Base-by-base conservation (phyloP, 2,888 invertebrate genomes). In the Drosophila nr. perissopoda region DNA sequence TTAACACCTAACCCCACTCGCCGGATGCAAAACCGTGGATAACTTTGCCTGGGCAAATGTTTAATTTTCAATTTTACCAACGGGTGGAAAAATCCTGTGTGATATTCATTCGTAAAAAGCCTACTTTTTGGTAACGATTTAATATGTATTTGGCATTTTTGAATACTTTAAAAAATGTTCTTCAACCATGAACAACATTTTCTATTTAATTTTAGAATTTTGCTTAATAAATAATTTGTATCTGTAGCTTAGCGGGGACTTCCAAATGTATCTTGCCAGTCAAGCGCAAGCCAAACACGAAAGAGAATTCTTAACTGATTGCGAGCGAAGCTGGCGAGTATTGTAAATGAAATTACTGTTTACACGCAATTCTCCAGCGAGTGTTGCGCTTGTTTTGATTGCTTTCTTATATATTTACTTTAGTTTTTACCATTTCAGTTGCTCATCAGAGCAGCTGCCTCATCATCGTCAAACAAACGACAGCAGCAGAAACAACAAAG, bases 401-500 rank as follows among this genome's bases (percentile, higher is more conserved):
- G 51, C 56, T 64, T 68, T 49, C 40, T 29, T 51, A 31, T 51
- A 48, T 66, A 53, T 63, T 53, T 63, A 48, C 54, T 49, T 54
- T 48, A 61, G 48, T 58, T 58, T 29, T 36, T 52, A 4, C 46
- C 64, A 49, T 54, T 60, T 59, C 59, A 59, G 60, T 65, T 56
- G 69, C 64, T 79, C 65, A 57, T 61, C 63, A 36, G 21, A 46
- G 57, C 68, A 54, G 51, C 29, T 59, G 70, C 27, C 56, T 13
- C 56, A 56, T 52, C 61, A 57, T 27, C 52, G n/a, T 27, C 36
- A 8, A 21, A n/a, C 36, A 8, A 21, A n/a, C 53, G 48, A 38
- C 56, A 36, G 54, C 36, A 61, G 4, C 31, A 49, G 7, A 52
- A 53, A 29, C 59, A 56, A 29, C 42, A 54, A 11, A 59, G 27